Base-by-base conservation (phyloP, 2,888 invertebrate genomes). In the Synanthedon formicaeformis region DNA sequence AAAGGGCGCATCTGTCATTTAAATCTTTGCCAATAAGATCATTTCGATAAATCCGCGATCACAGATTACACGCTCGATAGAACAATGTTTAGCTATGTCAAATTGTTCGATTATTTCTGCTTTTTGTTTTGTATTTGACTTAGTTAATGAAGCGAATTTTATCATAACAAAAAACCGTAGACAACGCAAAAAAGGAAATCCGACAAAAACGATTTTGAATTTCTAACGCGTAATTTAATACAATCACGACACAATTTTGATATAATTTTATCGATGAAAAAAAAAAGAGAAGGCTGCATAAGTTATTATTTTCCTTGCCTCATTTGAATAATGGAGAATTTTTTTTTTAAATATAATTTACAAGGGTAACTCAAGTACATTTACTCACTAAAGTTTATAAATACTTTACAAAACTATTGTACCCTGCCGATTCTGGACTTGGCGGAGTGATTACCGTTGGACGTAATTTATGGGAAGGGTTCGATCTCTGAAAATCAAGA, bases 341-440 rank as follows among this genome's bases (percentile, higher is more conserved):
- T 14, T 45, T 5, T 45, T 45, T 14, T 2, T 41, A n/a, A 41
- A 12, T 41, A 4, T 27, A 27, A 34, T 34, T 10, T 6, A 34
- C 34, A 34, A 34, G 34, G 10, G 10, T 34, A 34, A 34, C 34
- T 27, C 27, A 8, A 27, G 27, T 27, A 27, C 8, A 10, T 34
- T 34, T 5, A 34, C 8, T 5, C 34, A 34, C 34, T 34, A 34
- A 34, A 10, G 34, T 34, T 85, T 76, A 85, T 56, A 85, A 82
- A 67, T 78, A 73, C 82, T 87, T 80, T 82, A 86, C 78, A 83
- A 86, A 86, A 63, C 78, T 70, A 72, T 52, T 73, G 78, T 87
- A 87, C 81, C 87, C 87, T 58, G 74, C 82, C 60, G 87, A 87
- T 57, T 84, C 82, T 1, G 83, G 87, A 18, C 84, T 85, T 6